phyloP scores from a whole-genome alignment of 2,797 vertebrate species.

The Pipistrellus kuhlii region DNA sequence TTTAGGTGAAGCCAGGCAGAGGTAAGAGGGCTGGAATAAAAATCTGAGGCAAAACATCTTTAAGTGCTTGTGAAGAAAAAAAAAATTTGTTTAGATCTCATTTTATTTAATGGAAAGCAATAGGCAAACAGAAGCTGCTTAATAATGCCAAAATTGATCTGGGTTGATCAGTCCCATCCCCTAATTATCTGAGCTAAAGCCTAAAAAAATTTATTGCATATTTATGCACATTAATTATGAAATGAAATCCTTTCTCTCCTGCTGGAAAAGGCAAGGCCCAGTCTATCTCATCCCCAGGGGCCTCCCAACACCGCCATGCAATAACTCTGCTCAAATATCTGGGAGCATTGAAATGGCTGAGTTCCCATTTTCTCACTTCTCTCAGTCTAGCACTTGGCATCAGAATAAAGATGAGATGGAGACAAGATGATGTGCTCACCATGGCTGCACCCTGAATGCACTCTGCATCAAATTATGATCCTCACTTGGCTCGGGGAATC shows the following conservation, averaged over 20 bases:
- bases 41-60: not conserved
- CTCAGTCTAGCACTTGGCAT: slow-evolving; percentile 60
- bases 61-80: not conserved
- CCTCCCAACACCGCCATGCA: not conserved
- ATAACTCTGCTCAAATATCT: slow-evolving; percentile 54
- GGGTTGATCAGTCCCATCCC: not conserved
- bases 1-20: not conserved
- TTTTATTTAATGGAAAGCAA: not conserved
- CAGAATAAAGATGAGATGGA: slow-evolving; percentile 57
- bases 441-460: slow-evolving; percentile 15
- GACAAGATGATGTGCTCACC: slow-evolving; percentile 41
- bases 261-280: slow-evolving; percentile 34
- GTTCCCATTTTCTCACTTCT: slow-evolving; percentile 74
- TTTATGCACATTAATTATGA: slow-evolving; percentile 19
- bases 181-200: not conserved
- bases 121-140: not conserved
- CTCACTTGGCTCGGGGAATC: not conserved
- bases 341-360: slow-evolving; percentile 40
- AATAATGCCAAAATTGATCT: not conserved
- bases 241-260: slow-evolving; percentile 50
- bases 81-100: not conserved
- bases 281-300: not conserved
- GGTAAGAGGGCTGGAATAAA: not conserved
- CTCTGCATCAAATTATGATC: not conserved
- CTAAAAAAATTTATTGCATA: slow-evolving; percentile 22